phyloP scores from a whole-genome alignment of 2,888 invertebrate genomes.

The Oasisia sp. region DNA sequence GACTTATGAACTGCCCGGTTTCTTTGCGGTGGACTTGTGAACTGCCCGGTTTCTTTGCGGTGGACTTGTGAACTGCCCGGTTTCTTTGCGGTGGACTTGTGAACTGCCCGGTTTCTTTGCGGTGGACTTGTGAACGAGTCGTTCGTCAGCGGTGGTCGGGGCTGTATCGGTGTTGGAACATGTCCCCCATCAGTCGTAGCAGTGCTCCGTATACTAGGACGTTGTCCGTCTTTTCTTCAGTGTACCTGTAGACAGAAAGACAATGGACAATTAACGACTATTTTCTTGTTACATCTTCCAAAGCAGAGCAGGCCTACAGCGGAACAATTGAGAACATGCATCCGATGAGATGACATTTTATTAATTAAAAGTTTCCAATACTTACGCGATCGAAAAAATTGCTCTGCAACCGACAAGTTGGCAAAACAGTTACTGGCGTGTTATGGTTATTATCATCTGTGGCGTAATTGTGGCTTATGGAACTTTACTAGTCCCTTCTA shows the following conservation, averaged over 20 bases:
- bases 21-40: not conserved
- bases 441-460: not conserved
- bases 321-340: not conserved
- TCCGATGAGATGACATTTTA: not conserved
- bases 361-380: not conserved
- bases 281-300: not conserved
- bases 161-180: not conserved
- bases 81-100: not conserved
- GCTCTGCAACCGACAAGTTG: not conserved
- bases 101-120: no score
- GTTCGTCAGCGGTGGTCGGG: not conserved
- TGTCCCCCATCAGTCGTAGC: not conserved
- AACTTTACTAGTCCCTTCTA: not conserved
- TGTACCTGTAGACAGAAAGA: not conserved
- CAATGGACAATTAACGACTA: not conserved
- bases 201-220: not conserved
- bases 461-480: not conserved
- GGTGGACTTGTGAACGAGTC: no score
- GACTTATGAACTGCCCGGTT: not conserved
- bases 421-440: not conserved
- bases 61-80: not conserved
- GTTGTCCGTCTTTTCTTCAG: not conserved
- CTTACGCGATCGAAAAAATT: no score
- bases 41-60: not conserved
- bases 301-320: not conserved